Base-by-base conservation (phyloP, 2,888 invertebrate species). In the Sipunculus nudus region DNA sequence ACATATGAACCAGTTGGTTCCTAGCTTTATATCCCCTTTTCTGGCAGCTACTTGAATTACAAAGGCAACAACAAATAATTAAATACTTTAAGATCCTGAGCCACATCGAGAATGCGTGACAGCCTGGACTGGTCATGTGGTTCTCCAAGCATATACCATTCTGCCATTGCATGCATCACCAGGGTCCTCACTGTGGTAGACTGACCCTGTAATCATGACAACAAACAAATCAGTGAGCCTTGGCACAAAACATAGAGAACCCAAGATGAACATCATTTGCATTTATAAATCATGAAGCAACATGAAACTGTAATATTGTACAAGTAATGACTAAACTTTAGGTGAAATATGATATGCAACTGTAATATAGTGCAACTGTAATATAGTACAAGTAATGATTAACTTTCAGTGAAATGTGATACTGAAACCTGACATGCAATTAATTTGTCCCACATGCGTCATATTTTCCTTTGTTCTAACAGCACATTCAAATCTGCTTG, bases 161-260 rank as follows among this genome's bases (percentile, higher is more conserved):
- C 96, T 0, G 94, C 94, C 96, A 98, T 97, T 1, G 95, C 90
- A 76, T 94, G 93, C 92, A 96, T 95, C 63, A 98, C 77, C 60
- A 80, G 70, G 4, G 78, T 76, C 6, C 80, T 71, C 43, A 80
- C 79, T 32, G 78, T 79, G 52, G 75, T 78, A 26, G 80, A 79
- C 65, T 80, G 81, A 50, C 76, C 77, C 76, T 80, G 73, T 26
- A n/a, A n/a, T n/a, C n/a, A n/a, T n/a, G n/a, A n/a, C n/a, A n/a
- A n/a, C n/a, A n/a, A 63, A 57, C 19, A 6, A 23, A 46, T 6
- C 16, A 32, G 2, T 52, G 19, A n/a, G 21, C 45, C 10, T 13
- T 43, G 23, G 10, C n/a, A 19, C 13, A 43, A 19, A 16, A 16
- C 23, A 16, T 39, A 31, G 23, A 56, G 54, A 39, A 50, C 49